phyloP scores from a whole-genome alignment of 1,140 invertebrate genomes.

The Drosophila setifemur region DNA sequence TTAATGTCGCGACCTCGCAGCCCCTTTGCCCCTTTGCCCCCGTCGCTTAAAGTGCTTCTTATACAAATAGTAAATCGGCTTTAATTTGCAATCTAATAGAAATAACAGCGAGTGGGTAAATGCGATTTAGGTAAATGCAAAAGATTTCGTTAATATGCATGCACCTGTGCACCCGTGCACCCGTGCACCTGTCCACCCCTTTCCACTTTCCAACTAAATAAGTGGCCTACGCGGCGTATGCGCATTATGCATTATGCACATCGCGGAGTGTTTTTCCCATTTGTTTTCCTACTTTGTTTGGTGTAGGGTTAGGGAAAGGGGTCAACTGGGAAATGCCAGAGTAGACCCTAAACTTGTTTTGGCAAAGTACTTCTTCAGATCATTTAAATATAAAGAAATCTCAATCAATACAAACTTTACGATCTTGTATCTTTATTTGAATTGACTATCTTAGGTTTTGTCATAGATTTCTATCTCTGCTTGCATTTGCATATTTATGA shows the following conservation, averaged over 20 bases:
- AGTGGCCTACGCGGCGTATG: slow-evolving; percentile 27
- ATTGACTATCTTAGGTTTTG: no score
- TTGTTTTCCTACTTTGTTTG: no score
- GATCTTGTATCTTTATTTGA: no score
- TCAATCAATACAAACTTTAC: no score
- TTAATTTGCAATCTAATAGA: slow-evolving; percentile 78
- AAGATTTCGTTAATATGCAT: slow-evolving; percentile 69
- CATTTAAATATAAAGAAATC: neutral
- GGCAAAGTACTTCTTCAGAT: neutral
- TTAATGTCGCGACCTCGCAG: slow-evolving; percentile 68
- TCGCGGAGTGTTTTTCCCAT: no score
- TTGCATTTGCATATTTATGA: no score
- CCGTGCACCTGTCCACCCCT: neutral
- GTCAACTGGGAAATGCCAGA: neutral
- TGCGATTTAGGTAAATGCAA: slow-evolving; percentile 38
- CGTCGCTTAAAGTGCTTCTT: slow-evolving; percentile 49
- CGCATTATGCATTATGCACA: slow-evolving; percentile 48
- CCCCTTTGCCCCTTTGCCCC: neutral
- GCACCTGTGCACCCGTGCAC: slow-evolving; percentile 59
- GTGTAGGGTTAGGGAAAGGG: neutral
- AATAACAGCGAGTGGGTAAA: slow-evolving; percentile 65
- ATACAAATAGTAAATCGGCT: slow-evolving; percentile 76
- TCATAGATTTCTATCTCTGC: no score
- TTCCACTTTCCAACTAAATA: neutral
- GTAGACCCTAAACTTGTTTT: neutral